Evolutionary conservation across 2,113 vertebrate species (phyloP), one percentile per base, ranked within the genome.

Genomic region (Periophthalmodon schlosseri): DNA sequence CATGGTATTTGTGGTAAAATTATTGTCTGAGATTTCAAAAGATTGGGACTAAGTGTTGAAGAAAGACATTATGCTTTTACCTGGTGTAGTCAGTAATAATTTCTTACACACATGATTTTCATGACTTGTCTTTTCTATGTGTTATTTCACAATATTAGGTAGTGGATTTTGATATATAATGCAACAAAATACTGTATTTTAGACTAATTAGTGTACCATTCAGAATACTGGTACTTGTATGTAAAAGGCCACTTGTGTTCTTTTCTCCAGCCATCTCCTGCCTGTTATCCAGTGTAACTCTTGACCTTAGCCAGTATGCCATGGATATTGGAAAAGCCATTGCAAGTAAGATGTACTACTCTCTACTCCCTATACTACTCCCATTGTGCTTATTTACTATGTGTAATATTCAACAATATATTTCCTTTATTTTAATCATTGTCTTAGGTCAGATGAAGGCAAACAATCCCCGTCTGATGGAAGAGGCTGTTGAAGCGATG

Each of bases 261-360:
- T 44, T 76, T 52, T 68, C 28, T 70, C n/a, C 86, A 99, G 98
- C 97, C 1, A 90, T 99, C 83, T 97, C 95, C 83, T 95, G 89
- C 77, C 91, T 99, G 81, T 86, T 99, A 0, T 93, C 95, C 0
- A 94, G 95, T 52, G 94, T 99, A 77, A 98, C 95, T 52, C 95
- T 99, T 4, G 98, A 99, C 84, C 96, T 99, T 72, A 99, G 98
- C 89, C 97, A 97, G 75, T 99, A 99, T 44, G 95, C 96, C 66
- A 84, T 96, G 88, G 97, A 99, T 82, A 95, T 99, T 0, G 93
- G 95, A 72, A 99, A 97, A 92, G 95, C 97, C 69, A 91, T 99
- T 34, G 95, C 97, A 71, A 93, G 98, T 99, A 94, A 95, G 76
- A 2, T 15, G 4, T 67, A 4, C 8, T 3, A 15, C 7, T 56